Evolutionary conservation across 1,140 invertebrate genomes (phyloP), one percentile per base, ranked within the genome.

Genomic region (Ostrea edulis): DNA sequence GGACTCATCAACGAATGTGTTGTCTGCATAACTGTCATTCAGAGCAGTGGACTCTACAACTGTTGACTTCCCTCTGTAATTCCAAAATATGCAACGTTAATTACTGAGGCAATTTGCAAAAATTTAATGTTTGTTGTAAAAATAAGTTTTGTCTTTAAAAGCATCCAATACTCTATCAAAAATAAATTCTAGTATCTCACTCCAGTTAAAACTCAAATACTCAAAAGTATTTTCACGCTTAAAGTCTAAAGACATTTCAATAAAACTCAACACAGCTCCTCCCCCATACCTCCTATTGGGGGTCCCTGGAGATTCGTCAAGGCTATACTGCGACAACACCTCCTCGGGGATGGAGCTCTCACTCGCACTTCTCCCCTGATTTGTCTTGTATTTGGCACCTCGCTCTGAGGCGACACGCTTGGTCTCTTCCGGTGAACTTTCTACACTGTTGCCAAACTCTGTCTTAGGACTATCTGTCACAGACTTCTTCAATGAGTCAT

Each of bases 311-410:
- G 90, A 65, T 35, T 92, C 90, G 14, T 90, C 89, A 29, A 90
- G 65, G 53, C 87, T 90, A 7, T 90, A 89, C 20, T 77, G 77
- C 8, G 90, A 90, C 9, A 86, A 88, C 12, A 94, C 86, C 54
- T 94, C 94, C 86, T 94, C 93, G 11, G 91, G 87, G 20, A 94
- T 91, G 25, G 92, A 93, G 53, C 90, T 91, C 53, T 94, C 92
- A 90, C 93, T 94, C 22, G 90, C 93, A 88, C 93, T 94, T n/a
- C 89, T 68, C 35, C 83, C 88, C 9, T 68, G 86, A 58, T 54
- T 90, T 84, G 68, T 85, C 35, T 86, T 77, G 29, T 86, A 87
- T n/a, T 90, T 90, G 83, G 82, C 85, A 84, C 77, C 85, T n/a
- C 71, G 87, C 29, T 83, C 86, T 51, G 9, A 22, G 20, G 52